Evolutionary conservation across 2,113 vertebrate species (phyloP).

Genomic region (Myrmophylax atrothorax): DNA sequence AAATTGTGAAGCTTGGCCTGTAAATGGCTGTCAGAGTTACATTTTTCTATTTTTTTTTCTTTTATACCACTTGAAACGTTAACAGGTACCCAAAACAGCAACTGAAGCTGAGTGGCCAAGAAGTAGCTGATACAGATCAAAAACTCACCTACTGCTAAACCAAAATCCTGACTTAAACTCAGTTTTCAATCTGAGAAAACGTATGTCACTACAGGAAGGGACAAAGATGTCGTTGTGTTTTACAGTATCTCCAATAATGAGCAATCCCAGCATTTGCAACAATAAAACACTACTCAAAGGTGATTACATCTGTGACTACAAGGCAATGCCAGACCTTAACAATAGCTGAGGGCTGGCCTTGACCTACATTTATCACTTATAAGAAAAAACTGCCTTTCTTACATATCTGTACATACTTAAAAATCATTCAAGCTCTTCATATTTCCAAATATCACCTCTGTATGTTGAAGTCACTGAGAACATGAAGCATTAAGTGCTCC

Average conservation of each 20-base stretch:
- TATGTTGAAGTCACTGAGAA: not conserved
- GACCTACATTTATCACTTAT: not conserved
- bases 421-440: not conserved
- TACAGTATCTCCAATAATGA: not conserved
- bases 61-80: not conserved
- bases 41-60: not conserved
- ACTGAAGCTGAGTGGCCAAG: not conserved
- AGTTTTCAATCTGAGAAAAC: not conserved
- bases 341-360: not conserved
- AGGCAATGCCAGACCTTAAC: not conserved
- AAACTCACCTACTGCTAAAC: not conserved
- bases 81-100: not conserved
- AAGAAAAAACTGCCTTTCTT: not conserved
- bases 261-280: not conserved
- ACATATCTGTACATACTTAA: not conserved
- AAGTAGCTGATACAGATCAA: not conserved
- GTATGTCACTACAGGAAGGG: not conserved
- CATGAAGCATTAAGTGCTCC: not conserved
- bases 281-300: not conserved
- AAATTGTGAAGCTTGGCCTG: not conserved
- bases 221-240: not conserved
- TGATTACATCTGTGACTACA: not conserved
- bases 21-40: not conserved
- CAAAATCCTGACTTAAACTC: not conserved
- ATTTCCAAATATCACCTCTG: not conserved